These are phyloP conservation scores for Crematogaster levior DNA, from an alignment of 2,888 invertebrate species.

Conservation along the genomic window DNA sequence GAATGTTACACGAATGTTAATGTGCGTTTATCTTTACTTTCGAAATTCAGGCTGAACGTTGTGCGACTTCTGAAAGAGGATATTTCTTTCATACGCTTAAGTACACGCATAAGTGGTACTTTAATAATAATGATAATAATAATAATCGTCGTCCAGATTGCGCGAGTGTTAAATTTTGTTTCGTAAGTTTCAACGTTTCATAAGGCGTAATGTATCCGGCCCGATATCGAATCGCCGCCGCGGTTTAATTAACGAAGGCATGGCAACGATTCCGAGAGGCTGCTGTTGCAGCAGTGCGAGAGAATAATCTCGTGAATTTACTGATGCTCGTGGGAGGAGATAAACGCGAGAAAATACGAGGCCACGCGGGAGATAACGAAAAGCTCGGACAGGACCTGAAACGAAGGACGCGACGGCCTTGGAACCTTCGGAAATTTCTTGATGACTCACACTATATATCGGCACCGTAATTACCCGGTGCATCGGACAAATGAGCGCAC, in stretches of 20 bases:
- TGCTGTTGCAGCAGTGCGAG: not conserved
- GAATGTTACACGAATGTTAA: not conserved
- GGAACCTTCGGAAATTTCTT: conserved; percentile 40
- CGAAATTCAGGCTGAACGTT: not conserved
- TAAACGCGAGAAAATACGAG: conserved; percentile 32
- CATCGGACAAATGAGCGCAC: conserved; percentile 58
- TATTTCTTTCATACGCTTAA: conserved; percentile 1
- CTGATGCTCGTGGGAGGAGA: conserved; percentile 7
- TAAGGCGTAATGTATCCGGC: not conserved
- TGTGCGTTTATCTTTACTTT: not conserved
- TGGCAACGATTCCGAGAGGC: conserved; percentile 12
- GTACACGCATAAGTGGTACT: conserved; percentile 18
- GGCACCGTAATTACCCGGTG: conserved; percentile 59
- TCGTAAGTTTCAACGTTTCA: conserved; percentile 10
- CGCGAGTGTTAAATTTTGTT: conserved; percentile 8
- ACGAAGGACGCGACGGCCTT: conserved; percentile 44
- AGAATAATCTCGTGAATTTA: conserved; percentile 43
- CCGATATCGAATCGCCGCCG: conserved; percentile 12
- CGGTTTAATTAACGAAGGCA: conserved; percentile 39
- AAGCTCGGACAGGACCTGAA: conserved; percentile 44
- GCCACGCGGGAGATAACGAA: conserved; percentile 37
- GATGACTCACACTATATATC: conserved; percentile 60
- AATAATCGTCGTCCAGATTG: conserved; percentile 11
- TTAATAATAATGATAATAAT: conserved; percentile 40
- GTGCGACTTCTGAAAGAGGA: not conserved